These are phyloP conservation scores for Sarcophilus harrisii DNA, from an alignment of 2,797 vertebrate genomes.

Conservation along the genomic window DNA sequence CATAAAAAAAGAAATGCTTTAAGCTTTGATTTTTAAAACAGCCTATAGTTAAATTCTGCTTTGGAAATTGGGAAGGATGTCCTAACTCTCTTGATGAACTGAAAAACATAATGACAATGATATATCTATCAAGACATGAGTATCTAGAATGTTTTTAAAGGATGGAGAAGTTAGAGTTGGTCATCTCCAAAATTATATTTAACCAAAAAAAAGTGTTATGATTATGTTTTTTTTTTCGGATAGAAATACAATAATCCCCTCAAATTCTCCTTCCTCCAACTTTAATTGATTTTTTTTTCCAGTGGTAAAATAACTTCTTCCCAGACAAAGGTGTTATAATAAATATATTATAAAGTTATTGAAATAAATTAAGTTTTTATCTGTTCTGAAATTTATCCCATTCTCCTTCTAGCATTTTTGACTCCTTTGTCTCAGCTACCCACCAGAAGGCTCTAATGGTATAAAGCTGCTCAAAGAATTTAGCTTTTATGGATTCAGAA, in stretches of 20 bases:
- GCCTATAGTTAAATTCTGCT: conserved; percentile 33
- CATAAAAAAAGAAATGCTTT: background rate
- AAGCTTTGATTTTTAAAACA: conserved; percentile 24
- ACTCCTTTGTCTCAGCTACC: conserved; percentile 50
- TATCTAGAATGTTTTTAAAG: background rate
- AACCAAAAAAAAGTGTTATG: conserved; percentile 17
- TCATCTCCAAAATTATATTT: conserved; percentile 34
- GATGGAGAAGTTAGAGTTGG: background rate
- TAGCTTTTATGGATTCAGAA: conserved; percentile 85
- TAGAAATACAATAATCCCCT: conserved; percentile 14
- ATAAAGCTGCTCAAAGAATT: conserved; percentile 74
- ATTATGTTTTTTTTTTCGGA: background rate
- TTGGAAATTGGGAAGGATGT: conserved; percentile 37
- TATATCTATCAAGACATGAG: background rate
- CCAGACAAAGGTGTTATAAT: conserved; percentile 8
- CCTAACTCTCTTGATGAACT: background rate
- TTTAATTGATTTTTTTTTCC: conserved; percentile 17
- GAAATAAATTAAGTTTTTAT: conserved; percentile 30
- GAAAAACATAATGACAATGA: background rate
- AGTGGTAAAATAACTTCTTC: conserved; percentile 38
- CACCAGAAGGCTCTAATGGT: conserved; percentile 69
- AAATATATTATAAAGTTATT: background rate
- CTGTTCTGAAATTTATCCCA: conserved; percentile 54
- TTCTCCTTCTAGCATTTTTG: conserved; percentile 43
- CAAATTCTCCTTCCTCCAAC: background rate